Percentiles rank a stretch among this genome's conserved stretches.
Conservation (phyloP, 2,797 vertebrate species). For the Labroides dimidiatus region DNA sequence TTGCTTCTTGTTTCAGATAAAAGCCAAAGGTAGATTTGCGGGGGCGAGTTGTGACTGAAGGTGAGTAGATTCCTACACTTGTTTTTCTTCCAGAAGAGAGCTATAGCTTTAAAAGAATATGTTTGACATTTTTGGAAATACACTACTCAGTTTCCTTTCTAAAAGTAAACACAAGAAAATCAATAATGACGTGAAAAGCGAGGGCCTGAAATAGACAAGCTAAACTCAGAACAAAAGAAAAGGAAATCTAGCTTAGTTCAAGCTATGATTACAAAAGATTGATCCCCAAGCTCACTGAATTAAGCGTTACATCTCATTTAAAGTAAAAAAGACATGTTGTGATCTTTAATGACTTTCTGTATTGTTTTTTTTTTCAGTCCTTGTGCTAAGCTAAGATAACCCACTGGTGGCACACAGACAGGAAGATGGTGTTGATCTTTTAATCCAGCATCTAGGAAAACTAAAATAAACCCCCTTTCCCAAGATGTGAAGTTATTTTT, state of each 20-base stretch:
- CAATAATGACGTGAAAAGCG: conserved; percentile 3
- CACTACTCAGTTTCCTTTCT: not conserved
- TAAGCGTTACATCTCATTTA: not conserved
- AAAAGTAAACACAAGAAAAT: conserved; percentile 12
- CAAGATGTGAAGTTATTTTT: not conserved
- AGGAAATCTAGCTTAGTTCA: not conserved
- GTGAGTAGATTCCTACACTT: conserved; percentile 19
- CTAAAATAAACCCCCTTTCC: not conserved
- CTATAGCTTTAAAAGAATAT: conserved; percentile 12
- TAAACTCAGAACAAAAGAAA: conserved; percentile 6
- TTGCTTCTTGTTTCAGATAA: conserved; percentile 30
- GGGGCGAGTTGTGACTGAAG: conserved; percentile 33
- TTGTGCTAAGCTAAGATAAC: not conserved
- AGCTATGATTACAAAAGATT: not conserved
- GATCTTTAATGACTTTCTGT: not conserved
- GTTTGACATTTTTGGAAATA: conserved; percentile 26
- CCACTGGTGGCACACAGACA: not conserved
- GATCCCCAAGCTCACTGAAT: not conserved
- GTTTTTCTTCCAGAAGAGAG: not conserved
- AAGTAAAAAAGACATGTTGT: not conserved
- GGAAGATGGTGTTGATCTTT: not conserved
- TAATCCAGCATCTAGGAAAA: not conserved
- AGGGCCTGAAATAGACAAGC: conserved; percentile 12
- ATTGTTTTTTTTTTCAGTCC: not conserved
- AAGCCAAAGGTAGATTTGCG: conserved; percentile 30